Conservation (phyloP, 2,113 vertebrate genomes). For the Syngnathus floridae region DNA sequence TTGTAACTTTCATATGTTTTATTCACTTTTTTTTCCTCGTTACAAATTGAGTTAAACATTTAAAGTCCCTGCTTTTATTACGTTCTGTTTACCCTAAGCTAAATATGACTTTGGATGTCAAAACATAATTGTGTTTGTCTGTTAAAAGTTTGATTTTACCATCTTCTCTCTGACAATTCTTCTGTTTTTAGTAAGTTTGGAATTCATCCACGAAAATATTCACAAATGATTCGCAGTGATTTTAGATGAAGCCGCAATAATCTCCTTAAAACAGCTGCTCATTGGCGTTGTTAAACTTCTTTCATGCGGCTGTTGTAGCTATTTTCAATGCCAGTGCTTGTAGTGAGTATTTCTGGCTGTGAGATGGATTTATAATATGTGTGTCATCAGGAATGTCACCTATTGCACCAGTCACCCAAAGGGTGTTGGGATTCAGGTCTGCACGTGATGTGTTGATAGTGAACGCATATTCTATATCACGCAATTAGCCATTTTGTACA, state of each 20-base stretch:
- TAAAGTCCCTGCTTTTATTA: neutral
- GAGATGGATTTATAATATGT: neutral
- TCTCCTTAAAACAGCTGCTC: neutral
- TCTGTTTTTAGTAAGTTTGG: neutral
- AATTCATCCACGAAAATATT: neutral
- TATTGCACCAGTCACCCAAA: neutral
- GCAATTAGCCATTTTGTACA: neutral
- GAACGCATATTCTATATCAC: neutral
- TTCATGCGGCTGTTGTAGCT: neutral
- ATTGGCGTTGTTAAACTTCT: neutral
- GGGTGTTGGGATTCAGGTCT: constrained; percentile 2
- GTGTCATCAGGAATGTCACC: neutral
- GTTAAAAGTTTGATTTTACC: neutral
- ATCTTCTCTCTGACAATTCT: neutral
- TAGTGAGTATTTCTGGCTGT: neutral
- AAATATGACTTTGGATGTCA: neutral
- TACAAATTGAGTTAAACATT: constrained; percentile 52
- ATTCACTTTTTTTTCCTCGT: constrained; percentile 73
- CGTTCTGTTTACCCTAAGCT: neutral
- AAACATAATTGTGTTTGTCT: neutral
- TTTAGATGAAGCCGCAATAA: neutral
- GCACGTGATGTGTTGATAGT: constrained; percentile 9
- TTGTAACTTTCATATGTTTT: constrained; percentile 14
- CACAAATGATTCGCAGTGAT: neutral
- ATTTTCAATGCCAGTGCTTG: neutral